Percentiles rank a stretch among this genome's conserved stretches.
These are phyloP conservation scores for Craterocephalus amniculus DNA, from an alignment of 2,797 vertebrate species.

Conservation along the genomic window DNA sequence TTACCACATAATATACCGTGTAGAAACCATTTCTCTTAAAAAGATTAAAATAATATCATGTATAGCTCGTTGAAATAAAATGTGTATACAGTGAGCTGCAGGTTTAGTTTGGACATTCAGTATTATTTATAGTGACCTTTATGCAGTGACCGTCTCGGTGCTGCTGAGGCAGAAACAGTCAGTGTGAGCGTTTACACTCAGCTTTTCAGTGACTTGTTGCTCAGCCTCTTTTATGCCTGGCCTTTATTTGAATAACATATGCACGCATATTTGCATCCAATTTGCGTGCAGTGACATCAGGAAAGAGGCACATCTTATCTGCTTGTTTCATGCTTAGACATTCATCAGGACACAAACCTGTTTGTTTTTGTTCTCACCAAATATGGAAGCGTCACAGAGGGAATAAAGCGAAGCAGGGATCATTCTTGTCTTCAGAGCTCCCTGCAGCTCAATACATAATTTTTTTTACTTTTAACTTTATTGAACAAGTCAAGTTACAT, in stretches of 20 bases:
- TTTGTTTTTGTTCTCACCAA: slow-evolving; percentile 12
- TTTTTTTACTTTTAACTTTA: too few species aligned
- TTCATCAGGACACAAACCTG: slow-evolving; percentile 1
- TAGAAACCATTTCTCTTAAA: too few species aligned
- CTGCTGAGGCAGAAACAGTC: slow-evolving; percentile 14
- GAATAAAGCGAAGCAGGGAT: neutral
- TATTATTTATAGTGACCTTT: slow-evolving; percentile 22
- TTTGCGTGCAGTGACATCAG: slow-evolving; percentile 62
- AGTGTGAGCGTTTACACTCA: slow-evolving; percentile 15
- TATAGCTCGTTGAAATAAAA: too few species aligned
- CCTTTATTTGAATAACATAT: slow-evolving; percentile 59
- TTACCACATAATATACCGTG: too few species aligned
- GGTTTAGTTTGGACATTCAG: slow-evolving; percentile 18
- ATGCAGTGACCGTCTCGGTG: slow-evolving; percentile 27
- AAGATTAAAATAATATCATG: too few species aligned
- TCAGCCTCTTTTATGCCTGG: slow-evolving; percentile 34
- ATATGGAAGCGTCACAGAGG: slow-evolving; percentile 8
- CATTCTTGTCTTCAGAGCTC: neutral
- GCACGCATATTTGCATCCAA: slow-evolving; percentile 65
- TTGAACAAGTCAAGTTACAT: too few species aligned
- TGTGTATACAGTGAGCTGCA: slow-evolving; percentile 6
- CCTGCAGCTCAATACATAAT: too few species aligned
- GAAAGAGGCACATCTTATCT: slow-evolving; percentile 21
- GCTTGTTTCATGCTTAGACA: slow-evolving; percentile 3
- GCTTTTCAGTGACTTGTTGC: slow-evolving; percentile 26